Base-by-base conservation (phyloP, 2,888 invertebrate species). In the Caenorhabditis imperialis region DNA sequence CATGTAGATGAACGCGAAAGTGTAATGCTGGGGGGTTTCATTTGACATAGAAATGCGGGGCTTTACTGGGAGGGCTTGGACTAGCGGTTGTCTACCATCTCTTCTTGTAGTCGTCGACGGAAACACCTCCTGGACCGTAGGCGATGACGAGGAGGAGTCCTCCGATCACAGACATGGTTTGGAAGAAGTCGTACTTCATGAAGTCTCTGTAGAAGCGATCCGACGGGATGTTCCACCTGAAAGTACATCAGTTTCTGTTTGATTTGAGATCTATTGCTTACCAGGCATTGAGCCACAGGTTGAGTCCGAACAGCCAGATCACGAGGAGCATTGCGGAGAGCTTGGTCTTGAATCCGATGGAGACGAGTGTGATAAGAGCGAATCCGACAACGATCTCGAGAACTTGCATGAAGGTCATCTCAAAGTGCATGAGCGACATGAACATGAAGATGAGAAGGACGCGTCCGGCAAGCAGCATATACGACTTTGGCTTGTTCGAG, bases 51-150 rank as follows among this genome's bases (percentile, higher is more conserved):
- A 69, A 69, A 60, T 69, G 69, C 60, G 12, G 14, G 30, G 35
- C 38, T 54, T 18, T 53, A 38, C 20, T 47, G 42, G 57, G 22
- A 10, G n/a, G 20, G 35, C n/a, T 35, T 42, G n/a, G 3, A 38
- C 8, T 18, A 48, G 20, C 27, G n/a, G 3, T 48, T 2, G 3
- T 75, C 69, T 89, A 96, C 96, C 96, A 99, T 89, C 94, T 93
- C 91, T 99, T 99, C 91, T 99, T 99, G 91, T 98, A 96, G 89
- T 98, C 98, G 90, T 99, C 99, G 95, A 99, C 96, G 77, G 97
- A 97, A 40, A 97, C 96, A 63, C 96, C 96, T 72, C 99, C 99
- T 38, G 99, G 99, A 35, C 99, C 99, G 78, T 98, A 91, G 77
- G 94, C 94, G 12, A 99, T 98, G 83, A 99, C 96, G 93, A 99